phyloP scores from a whole-genome alignment of 2,113 vertebrate genomes.

The Salvator merianae region DNA sequence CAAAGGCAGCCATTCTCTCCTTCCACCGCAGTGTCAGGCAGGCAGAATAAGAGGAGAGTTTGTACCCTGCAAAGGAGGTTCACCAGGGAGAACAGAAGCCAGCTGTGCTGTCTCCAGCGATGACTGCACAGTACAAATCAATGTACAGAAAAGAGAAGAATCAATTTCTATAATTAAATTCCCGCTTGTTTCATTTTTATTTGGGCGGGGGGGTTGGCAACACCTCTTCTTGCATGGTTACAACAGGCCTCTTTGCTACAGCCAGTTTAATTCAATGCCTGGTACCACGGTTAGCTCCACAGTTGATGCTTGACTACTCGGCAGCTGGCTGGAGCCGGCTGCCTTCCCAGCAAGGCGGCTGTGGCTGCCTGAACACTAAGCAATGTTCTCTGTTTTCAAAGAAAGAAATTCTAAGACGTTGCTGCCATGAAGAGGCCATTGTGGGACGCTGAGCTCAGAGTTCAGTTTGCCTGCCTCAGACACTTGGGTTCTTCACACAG shows the following conservation, averaged over 20 bases:
- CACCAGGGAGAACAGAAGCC: slow-evolving; percentile 10
- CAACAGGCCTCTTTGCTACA: background rate
- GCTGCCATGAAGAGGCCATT: background rate
- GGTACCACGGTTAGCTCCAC: slow-evolving; percentile 17
- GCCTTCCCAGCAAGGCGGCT: background rate
- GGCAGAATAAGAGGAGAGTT: background rate
- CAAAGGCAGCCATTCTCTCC: background rate
- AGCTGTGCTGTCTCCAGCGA: slow-evolving; percentile 4
- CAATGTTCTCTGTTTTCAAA: background rate
- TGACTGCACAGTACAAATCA: slow-evolving; percentile 22
- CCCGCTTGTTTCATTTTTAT: background rate
- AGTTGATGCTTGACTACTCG: background rate
- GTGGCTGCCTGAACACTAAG: background rate
- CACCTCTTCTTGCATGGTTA: background rate
- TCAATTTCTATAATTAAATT: slow-evolving; percentile 51
- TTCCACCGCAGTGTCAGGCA: background rate
- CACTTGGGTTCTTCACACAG: background rate
- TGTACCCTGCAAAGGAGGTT: background rate
- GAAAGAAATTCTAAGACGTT: background rate
- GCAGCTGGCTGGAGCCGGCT: background rate
- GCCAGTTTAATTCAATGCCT: background rate
- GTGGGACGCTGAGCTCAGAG: background rate
- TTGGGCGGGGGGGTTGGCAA: too few relatives aligned
- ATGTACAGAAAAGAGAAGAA: slow-evolving; percentile 29
- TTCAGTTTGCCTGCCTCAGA: background rate